Evolutionary conservation across 30 jellyfish, hydroid and myxozoan genomes (phyloP).

Genomic region (Aurelia aurita complex sp. Pacific): DNA sequence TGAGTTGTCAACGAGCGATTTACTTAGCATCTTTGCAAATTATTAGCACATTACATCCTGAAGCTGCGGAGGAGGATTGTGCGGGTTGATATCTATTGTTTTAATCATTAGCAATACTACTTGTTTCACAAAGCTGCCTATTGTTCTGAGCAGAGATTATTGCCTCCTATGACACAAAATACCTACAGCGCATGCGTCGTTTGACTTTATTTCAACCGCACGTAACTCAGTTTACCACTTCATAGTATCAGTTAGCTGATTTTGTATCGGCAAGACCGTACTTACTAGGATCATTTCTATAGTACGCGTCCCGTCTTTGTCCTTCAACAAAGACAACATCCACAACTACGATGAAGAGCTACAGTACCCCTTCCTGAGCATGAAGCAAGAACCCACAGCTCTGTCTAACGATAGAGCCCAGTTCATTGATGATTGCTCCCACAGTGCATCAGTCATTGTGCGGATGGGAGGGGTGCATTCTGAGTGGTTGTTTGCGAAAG

Average conservation of each 20-base stretch:
- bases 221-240: no score
- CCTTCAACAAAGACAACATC: slow-evolving; percentile 84
- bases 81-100: no score
- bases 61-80: no score
- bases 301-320: slow-evolving; percentile 99
- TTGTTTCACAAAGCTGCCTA: no score
- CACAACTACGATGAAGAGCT: slow-evolving; percentile 91
- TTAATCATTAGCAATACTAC: no score
- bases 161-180: no score
- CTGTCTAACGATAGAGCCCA: not conserved
- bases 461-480: slow-evolving; percentile 81
- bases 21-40: no score
- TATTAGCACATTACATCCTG: no score
- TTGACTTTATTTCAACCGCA: no score
- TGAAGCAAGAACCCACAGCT: slow-evolving; percentile 61
- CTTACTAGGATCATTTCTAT: slow-evolving; percentile 97
- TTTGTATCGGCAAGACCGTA: slow-evolving; percentile 72
- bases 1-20: no score
- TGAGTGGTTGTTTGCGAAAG: slow-evolving; percentile 63
- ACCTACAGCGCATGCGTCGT: no score
- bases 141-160: no score
- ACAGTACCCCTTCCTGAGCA: slow-evolving; percentile 88
- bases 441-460: slow-evolving; percentile 44
- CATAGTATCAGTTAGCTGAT: not conserved
- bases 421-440: slow-evolving; percentile 90